Conservation (phyloP, 1,140 invertebrate species). For the Drosophila triauraria region DNA sequence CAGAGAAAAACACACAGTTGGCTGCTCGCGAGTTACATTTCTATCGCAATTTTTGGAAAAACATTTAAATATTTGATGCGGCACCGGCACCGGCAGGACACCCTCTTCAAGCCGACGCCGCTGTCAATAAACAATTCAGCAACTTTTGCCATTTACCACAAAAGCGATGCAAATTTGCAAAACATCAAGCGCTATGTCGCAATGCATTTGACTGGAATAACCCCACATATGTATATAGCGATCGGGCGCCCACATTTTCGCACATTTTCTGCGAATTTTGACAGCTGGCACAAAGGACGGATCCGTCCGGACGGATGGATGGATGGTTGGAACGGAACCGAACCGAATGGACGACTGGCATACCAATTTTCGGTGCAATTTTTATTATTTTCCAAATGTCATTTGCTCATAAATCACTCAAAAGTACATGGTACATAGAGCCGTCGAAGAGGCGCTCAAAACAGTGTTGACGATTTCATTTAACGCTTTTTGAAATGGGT, state of each 20-base stretch:
- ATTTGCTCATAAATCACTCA: conserved; percentile 74
- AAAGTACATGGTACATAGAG: conserved; percentile 27
- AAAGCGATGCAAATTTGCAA: conserved; percentile 68
- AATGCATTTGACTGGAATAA: conserved; percentile 47
- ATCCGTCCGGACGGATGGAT: conserved; percentile 15
- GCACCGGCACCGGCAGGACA: neutral
- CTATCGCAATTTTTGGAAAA: conserved; percentile 22
- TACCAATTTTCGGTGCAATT: conserved; percentile 62
- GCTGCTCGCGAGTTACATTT: neutral
- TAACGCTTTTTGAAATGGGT: conserved; percentile 38
- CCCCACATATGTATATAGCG: neutral
- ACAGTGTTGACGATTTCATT: conserved; percentile 61
- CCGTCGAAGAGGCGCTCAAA: neutral
- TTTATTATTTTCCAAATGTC: conserved; percentile 74
- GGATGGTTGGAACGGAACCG: conserved; percentile 6
- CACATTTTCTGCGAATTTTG: conserved; percentile 59
- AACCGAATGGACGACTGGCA: conserved; percentile 29
- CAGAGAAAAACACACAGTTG: conserved; percentile 5
- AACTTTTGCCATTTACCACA: conserved; percentile 59
- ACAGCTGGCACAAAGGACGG: conserved; percentile 39
- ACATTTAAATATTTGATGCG: conserved; percentile 39
- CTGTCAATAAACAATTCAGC: conserved; percentile 66
- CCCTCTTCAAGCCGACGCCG: conserved; percentile 16
- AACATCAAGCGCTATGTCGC: conserved; percentile 57
- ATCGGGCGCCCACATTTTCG: conserved; percentile 1